Evolutionary conservation across 2,888 invertebrate genomes (phyloP).

Genomic region (Nemapogon koenigi): DNA sequence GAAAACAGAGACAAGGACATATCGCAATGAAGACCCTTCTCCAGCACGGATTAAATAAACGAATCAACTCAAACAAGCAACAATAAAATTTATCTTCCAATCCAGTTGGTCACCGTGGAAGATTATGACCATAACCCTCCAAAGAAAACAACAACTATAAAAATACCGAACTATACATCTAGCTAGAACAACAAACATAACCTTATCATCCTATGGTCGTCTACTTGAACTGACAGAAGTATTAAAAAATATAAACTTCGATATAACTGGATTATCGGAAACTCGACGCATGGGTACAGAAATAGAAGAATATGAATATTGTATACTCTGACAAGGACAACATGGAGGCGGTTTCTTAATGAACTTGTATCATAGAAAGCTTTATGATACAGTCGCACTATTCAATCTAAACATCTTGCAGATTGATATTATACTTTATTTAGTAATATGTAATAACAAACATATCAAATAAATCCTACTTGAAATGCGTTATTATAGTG

Average conservation of each 20-base stretch:
- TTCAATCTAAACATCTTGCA: slow-evolving; percentile 1
- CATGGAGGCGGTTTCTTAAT: slow-evolving; percentile 7
- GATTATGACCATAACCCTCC: too few species aligned
- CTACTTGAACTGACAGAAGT: slow-evolving; percentile 7
- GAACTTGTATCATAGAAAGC: slow-evolving; percentile 2
- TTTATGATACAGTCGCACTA: slow-evolving; percentile 2
- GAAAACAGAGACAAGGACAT: background rate
- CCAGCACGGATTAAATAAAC: slow-evolving; percentile 2
- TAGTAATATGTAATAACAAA: too few species aligned
- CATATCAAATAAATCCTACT: too few species aligned
- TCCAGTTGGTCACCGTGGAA: too few species aligned
- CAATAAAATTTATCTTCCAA: too few species aligned
- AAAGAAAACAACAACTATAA: slow-evolving; percentile 1
- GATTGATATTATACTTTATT: too few species aligned
- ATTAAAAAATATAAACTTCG: slow-evolving; percentile 5
- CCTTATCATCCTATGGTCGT: background rate
- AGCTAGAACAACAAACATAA: background rate
- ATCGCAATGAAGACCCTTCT: slow-evolving; percentile 2
- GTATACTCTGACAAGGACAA: slow-evolving; percentile 5
- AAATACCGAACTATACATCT: too few species aligned
- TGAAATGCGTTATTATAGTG: too few species aligned
- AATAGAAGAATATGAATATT: slow-evolving; percentile 8
- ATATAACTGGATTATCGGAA: slow-evolving; percentile 5
- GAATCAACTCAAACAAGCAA: too few species aligned
- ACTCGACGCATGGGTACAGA: slow-evolving; percentile 3